Conservation (phyloP, 1,140 invertebrate genomes). For the Drosophila parabipectinata region DNA sequence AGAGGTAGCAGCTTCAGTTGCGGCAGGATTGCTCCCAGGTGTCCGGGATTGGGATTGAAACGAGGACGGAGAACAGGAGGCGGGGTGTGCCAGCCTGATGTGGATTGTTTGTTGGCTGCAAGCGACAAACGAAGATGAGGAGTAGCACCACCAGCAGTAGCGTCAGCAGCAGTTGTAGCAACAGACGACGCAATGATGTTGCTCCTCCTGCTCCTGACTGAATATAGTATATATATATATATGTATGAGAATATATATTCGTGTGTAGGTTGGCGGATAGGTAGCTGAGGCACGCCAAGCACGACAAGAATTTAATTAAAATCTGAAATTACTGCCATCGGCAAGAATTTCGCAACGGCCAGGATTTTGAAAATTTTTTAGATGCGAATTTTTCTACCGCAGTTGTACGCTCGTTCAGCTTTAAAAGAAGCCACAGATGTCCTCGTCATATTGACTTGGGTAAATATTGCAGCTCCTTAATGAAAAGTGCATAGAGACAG, state of each 20-base stretch:
- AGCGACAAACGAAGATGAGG: slow-evolving; percentile 20
- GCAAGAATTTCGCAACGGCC: slow-evolving; percentile 47
- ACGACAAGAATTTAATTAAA: slow-evolving; percentile 81
- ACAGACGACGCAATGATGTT: slow-evolving; percentile 21
- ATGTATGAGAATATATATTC: not conserved
- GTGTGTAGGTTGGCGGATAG: not conserved
- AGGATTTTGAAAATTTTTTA: slow-evolving; percentile 62
- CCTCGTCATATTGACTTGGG: slow-evolving; percentile 12
- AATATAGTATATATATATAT: not conserved
- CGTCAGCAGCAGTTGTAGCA: slow-evolving; percentile 11
- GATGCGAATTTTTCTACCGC: slow-evolving; percentile 32
- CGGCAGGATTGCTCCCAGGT: slow-evolving; percentile 12
- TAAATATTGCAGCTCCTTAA: slow-evolving; percentile 16
- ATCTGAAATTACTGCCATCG: slow-evolving; percentile 74
- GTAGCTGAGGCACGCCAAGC: slow-evolving; percentile 40
- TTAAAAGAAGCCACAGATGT: slow-evolving; percentile 39
- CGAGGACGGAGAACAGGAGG: not conserved
- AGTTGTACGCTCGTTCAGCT: slow-evolving; percentile 13
- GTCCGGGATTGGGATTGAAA: slow-evolving; percentile 2
- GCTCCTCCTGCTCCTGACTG: slow-evolving; percentile 27
- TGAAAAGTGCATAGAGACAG: slow-evolving; percentile 24
- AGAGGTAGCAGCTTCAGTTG: slow-evolving; percentile 5
- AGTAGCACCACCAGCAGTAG: slow-evolving; percentile 8
- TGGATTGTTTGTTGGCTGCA: slow-evolving; percentile 39
- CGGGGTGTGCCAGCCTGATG: slow-evolving; percentile 24